Conservation (phyloP, 1,140 invertebrate genomes). For the Drosophila novamexicana region DNA sequence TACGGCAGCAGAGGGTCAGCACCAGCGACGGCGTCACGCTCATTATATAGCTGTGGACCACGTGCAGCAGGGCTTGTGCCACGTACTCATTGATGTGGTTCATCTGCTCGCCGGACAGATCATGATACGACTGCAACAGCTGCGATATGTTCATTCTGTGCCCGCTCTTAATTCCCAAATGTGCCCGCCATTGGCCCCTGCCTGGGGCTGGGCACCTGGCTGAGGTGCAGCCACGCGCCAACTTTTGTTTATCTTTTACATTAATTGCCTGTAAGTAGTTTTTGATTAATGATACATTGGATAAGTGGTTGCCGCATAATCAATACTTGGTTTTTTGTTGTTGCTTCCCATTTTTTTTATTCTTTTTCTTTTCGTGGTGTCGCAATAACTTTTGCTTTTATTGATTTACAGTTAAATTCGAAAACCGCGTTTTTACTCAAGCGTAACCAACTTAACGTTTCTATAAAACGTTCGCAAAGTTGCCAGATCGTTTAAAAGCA, state of each 20-base stretch:
- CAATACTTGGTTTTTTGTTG: neutral
- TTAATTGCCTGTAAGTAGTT: neutral
- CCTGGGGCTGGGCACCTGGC: too few species aligned
- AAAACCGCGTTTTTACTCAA: neutral
- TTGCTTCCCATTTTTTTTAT: neutral
- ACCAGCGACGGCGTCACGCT: constrained; percentile 60
- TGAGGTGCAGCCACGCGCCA: neutral
- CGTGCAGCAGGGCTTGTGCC: constrained; percentile 59
- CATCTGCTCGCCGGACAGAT: constrained; percentile 63
- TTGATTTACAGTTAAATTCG: neutral
- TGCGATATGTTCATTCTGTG: constrained; percentile 62
- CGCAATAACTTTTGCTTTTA: neutral
- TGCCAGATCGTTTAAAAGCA: too few species aligned
- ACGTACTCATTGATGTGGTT: constrained; percentile 68
- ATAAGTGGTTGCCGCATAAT: neutral
- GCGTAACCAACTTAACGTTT: neutral
- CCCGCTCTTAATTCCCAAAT: neutral
- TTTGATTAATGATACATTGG: constrained; percentile 7
- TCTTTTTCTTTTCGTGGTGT: neutral
- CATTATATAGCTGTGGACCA: constrained; percentile 66
- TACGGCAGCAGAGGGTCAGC: constrained; percentile 63
- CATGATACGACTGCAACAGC: constrained; percentile 52
- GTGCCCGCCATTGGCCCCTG: neutral
- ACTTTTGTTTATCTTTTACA: constrained; percentile 7
- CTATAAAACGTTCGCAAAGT: too few species aligned